Evolutionary conservation across 1,140 invertebrate genomes (phyloP).

Genomic region (Streblospio benedicti): DNA sequence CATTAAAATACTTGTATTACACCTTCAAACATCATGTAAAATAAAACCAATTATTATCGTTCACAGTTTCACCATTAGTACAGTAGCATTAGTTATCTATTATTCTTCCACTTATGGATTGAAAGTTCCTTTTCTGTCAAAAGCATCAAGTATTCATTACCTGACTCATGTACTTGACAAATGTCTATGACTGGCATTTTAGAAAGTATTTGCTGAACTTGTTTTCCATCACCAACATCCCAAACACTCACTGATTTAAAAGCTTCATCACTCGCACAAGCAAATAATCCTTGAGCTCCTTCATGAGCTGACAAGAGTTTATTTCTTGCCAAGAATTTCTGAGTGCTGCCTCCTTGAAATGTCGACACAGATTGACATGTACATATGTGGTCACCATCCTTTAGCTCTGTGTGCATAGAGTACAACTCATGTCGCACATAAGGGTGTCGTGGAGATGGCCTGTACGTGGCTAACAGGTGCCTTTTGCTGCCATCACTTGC

Average conservation of each 20-base stretch:
- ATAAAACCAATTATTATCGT: too few species aligned
- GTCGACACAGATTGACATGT: slow-evolving; percentile 54
- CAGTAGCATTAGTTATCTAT: too few species aligned
- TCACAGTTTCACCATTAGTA: too few species aligned
- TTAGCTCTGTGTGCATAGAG: slow-evolving; percentile 50
- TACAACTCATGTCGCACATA: slow-evolving; percentile 57
- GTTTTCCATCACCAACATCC: slow-evolving; percentile 55
- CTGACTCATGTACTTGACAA: slow-evolving; percentile 51
- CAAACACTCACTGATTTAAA: slow-evolving; percentile 48
- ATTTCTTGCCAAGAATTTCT: slow-evolving; percentile 57
- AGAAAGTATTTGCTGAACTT: slow-evolving; percentile 53
- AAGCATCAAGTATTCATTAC: too few species aligned
- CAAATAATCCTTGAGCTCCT: slow-evolving; percentile 43
- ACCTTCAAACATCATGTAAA: too few species aligned
- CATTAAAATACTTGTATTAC: too few species aligned
- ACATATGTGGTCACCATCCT: slow-evolving; percentile 30
- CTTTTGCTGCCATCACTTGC: slow-evolving; percentile 58
- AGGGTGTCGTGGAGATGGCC: slow-evolving; percentile 41
- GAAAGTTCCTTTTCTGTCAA: too few species aligned
- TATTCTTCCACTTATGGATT: too few species aligned
- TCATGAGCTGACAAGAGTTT: slow-evolving; percentile 50
- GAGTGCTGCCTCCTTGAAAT: slow-evolving; percentile 56
- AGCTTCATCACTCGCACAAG: slow-evolving; percentile 50
- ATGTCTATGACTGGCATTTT: slow-evolving; percentile 59
- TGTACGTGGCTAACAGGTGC: slow-evolving; percentile 50